Base-by-base conservation (phyloP, 1,140 invertebrate species). In the Littorina saxatilis region DNA sequence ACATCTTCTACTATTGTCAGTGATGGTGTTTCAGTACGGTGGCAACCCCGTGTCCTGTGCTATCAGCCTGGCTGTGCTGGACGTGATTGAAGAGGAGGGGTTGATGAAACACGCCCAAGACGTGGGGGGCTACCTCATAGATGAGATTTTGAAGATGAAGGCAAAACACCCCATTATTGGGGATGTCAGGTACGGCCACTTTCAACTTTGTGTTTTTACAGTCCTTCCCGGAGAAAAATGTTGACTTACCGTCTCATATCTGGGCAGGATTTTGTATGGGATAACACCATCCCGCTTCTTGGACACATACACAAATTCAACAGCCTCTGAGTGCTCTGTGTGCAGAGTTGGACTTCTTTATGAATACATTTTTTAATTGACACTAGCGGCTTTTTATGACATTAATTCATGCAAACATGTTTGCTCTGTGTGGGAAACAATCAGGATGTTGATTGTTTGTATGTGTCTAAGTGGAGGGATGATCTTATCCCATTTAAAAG, bases 21-120 rank as follows among this genome's bases (percentile, higher is more conserved):
- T n/a, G n/a, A n/a, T 68, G 74, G 81, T 84, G 82, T 94, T 94
- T 80, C 91, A 98, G 96, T 99, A 98, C 91, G 98, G 98, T 7
- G 99, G 98, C 13, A 99, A 99, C 94, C 98, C 98, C 47, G 98
- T 99, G 0, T 98, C 98, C 0, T 99, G 98, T 91, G 97, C 98
- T 0, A 96, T 99, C 82, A 97, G 97, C 3, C 96, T 97, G 90
- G 97, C 98, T 20, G 98, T 99, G 9, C 95, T 99, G 88, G 96
- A 99, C 88, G 96, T 98, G 0, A 97, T 99, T 79, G 96, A 98
- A 89, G 94, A 96, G 50, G 97, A 99, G 86, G 90, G 94, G 61
- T 93, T 99, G 20, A 94, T 95, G 85, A 95, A 97, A 84, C 95
- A 98, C 87, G 98, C 98, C 0, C 89, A 93, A 0, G 92, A 94